Conservation (phyloP, 2,797 vertebrate genomes). For the Tolypeutes matacus region DNA sequence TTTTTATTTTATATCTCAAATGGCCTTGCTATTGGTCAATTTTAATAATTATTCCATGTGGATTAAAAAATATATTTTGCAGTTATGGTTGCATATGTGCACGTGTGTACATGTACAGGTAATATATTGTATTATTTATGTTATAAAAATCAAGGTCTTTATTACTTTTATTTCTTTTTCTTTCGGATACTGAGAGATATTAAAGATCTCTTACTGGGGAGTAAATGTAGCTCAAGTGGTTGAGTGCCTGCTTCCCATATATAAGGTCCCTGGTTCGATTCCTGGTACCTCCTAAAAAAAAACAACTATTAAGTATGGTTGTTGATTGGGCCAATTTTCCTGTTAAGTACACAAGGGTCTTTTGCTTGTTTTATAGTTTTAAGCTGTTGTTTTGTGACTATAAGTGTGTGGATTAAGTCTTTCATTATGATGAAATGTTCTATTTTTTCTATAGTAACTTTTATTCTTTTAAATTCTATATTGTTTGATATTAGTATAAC, state of each 20-base stretch:
- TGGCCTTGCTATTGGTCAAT: neutral
- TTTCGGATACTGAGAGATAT: neutral
- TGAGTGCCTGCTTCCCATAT: too few relatives aligned
- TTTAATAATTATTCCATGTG: neutral
- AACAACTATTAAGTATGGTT: neutral
- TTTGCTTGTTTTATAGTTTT: neutral
- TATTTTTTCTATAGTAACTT: neutral
- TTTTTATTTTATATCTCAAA: neutral
- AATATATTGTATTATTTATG: neutral
- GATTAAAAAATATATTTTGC: neutral
- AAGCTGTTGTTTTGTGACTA: neutral
- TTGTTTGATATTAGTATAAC: neutral
- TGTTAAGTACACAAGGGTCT: neutral
- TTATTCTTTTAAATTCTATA: neutral
- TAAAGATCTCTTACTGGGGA: neutral
- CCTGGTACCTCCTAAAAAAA: too few relatives aligned
- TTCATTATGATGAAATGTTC: neutral
- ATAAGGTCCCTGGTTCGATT: too few relatives aligned
- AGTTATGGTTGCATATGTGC: neutral
- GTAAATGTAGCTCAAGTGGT: too few relatives aligned
- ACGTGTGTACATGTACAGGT: too few relatives aligned
- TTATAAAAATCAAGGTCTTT: neutral
- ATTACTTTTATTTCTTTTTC: neutral
- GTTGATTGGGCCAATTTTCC: neutral
- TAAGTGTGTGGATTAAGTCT: neutral